phyloP scores from a whole-genome alignment of 2,113 vertebrate genomes.

The Pelobates fuscus region DNA sequence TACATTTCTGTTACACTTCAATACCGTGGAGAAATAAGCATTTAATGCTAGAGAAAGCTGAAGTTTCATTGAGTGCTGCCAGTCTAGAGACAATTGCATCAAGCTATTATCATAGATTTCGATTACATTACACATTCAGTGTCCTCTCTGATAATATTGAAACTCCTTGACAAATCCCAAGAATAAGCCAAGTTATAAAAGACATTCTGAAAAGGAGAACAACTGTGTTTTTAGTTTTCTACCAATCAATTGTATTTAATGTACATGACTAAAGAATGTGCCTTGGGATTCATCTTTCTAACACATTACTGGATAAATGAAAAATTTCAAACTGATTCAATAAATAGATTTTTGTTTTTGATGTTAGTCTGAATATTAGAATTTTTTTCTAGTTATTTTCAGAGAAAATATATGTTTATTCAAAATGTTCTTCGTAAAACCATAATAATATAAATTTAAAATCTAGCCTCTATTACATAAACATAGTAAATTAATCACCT shows the following conservation, averaged over 20 bases:
- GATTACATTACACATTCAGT: neutral
- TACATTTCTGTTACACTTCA: neutral
- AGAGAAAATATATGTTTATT: neutral
- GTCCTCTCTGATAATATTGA: neutral
- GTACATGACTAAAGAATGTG: neutral
- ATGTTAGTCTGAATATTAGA: neutral
- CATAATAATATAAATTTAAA: neutral
- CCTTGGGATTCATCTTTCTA: neutral
- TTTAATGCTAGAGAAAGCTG: conserved; percentile 11
- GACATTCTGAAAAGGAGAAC: neutral
- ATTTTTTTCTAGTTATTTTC: neutral
- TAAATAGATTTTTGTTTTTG: conserved; percentile 3
- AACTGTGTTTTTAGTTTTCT: neutral
- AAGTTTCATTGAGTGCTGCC: neutral
- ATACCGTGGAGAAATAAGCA: conserved; percentile 16
- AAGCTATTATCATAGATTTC: conserved; percentile 17
- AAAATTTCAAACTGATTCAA: neutral
- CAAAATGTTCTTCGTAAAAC: neutral
- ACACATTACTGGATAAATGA: neutral
- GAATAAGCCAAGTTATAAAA: neutral
- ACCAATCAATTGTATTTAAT: neutral
- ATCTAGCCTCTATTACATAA: neutral
- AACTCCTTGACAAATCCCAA: neutral
- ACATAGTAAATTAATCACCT: neutral
- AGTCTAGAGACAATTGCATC: conserved; percentile 1